Percentiles rank a stretch among this genome's conserved stretches.
phyloP scores from a whole-genome alignment of 2,888 invertebrate species.

The Gnatocerus cornutus region DNA sequence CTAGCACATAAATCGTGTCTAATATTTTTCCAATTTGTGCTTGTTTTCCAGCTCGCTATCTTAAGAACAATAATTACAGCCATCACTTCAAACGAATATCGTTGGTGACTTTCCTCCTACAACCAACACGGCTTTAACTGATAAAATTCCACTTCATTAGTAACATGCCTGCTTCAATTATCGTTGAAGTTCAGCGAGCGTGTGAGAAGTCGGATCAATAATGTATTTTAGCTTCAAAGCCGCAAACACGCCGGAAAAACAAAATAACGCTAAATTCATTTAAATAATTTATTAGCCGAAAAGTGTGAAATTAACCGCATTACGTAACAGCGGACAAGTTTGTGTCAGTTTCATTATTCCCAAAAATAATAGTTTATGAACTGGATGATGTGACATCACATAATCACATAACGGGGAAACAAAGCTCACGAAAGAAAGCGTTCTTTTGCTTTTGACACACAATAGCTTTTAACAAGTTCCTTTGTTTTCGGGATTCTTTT shows the following conservation, averaged over 20 bases:
- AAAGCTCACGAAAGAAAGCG: conserved; percentile 37
- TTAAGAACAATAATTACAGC: conserved; percentile 15
- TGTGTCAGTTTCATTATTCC: not conserved
- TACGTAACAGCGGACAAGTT: not conserved
- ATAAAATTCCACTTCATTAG: conserved; percentile 46
- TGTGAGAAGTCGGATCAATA: conserved; percentile 35
- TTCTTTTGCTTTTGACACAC: conserved; percentile 41
- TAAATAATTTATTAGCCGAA: conserved; percentile 22
- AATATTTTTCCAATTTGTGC: conserved; percentile 4
- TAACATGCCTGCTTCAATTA: conserved; percentile 39
- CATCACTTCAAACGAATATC: conserved; percentile 29
- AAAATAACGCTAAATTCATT: conserved; percentile 28
- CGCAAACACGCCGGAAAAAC: conserved; percentile 12
- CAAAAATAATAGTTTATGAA: conserved; percentile 23
- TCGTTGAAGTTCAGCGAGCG: conserved; percentile 35
- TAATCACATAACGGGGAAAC: conserved; percentile 39
- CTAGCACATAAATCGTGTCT: not conserved
- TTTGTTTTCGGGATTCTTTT: conserved; percentile 42
- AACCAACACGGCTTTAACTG: conserved; percentile 28
- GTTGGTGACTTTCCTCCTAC: conserved; percentile 25
- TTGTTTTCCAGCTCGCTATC: conserved; percentile 10
- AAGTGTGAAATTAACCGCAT: conserved; percentile 1
- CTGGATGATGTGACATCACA: conserved; percentile 15
- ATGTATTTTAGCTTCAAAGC: conserved; percentile 29
- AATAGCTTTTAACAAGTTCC: conserved; percentile 45